These are phyloP conservation scores for Leptinotarsa juncta DNA, from an alignment of 2,888 invertebrate species.

Conservation along the genomic window DNA sequence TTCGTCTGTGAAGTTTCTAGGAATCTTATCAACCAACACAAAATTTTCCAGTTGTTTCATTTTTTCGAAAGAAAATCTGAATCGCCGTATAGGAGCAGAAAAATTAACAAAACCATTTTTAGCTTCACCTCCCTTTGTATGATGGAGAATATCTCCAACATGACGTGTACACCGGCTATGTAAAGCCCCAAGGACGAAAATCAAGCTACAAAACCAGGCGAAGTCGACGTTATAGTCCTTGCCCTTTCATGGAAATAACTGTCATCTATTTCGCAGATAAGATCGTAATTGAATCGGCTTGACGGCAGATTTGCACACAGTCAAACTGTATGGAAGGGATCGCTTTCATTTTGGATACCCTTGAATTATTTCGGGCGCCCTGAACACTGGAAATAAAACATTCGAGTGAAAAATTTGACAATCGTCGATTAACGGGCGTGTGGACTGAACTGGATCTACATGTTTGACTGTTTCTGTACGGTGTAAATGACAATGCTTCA, in stretches of 20 bases:
- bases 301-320: constrained; percentile 68
- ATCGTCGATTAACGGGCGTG: background rate
- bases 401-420: background rate
- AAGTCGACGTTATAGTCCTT: constrained; percentile 55
- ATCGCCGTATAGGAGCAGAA: background rate
- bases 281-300: constrained; percentile 68
- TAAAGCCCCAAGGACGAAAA: constrained; percentile 51
- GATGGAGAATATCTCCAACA: constrained; percentile 14
- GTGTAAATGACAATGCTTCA: too few relatives aligned
- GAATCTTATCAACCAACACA: too few relatives aligned
- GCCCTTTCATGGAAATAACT: constrained; percentile 68
- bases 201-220: constrained; percentile 47
- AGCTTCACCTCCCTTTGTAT: background rate
- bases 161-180: constrained; percentile 12
- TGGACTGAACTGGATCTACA: background rate
- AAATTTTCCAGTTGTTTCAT: too few relatives aligned
- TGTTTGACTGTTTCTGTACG: too few relatives aligned
- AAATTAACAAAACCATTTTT: constrained; percentile 11
- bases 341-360: constrained; percentile 35
- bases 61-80: too few relatives aligned
- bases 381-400: background rate
- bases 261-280: constrained; percentile 68
- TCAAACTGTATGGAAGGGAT: constrained; percentile 48
- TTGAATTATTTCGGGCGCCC: background rate
- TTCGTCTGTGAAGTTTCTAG: too few relatives aligned